Evolutionary conservation across 2,113 vertebrate species (phyloP), one percentile per base, ranked within the genome.

Genomic region (Crotophaga sulcirostris): DNA sequence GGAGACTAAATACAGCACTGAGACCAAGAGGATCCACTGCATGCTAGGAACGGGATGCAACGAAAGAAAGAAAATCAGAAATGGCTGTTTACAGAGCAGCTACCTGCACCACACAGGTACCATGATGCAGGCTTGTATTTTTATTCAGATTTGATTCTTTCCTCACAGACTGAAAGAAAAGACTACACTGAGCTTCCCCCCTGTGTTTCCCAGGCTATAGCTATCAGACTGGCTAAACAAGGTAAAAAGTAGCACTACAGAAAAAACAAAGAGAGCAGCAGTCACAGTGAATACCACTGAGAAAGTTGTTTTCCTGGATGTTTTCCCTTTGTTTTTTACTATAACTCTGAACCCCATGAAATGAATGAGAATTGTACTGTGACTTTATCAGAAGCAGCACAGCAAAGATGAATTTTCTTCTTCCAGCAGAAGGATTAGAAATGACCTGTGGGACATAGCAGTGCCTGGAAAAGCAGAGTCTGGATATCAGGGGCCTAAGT

Each of bases 1-100:
- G 73, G 95, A 89, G 74, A 68, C 44, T 72, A 95, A 94, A 89
- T 26, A 72, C 66, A 86, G 66, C 56, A 68, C 64, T 85, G 49
- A 63, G 73, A 91, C 28, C 5, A 8, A 56, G 72, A 90, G 60
- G 55, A 38, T 68, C 55, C 38, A 20, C 69, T 92, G 29, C 42
- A 68, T 72, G 77, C 33, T 54, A 24, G 40, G 21, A 58, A 13
- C 2, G 6, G 29, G 52, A 75, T 19, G 14, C 16, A 55, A 45
- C 38, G 44, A 76, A 88, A 87, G 47, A 28, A 64, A 64, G 42
- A 54, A 67, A 49, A 62, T 38, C 60, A 47, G 11, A 75, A 52
- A 54, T 0, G 17, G 20, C 40, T 75, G 12, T 59, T 88, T 84
- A 21, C 5, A 87, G 72, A 95, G 52, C 16, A 82, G 33, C 49